phyloP scores from a whole-genome alignment of 2,888 invertebrate species.

The Marronus borbonicus region DNA sequence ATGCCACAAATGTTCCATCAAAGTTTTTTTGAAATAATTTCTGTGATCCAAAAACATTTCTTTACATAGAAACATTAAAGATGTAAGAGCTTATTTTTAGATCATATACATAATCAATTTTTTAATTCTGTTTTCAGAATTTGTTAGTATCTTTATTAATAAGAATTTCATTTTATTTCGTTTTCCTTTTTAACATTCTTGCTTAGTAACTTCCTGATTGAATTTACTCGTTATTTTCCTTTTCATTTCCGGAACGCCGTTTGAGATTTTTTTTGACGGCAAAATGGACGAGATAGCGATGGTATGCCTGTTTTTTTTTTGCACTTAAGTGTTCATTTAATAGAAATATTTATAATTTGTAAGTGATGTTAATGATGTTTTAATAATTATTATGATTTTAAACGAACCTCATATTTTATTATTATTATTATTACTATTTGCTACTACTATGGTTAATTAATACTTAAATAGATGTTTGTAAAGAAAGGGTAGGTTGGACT shows the following conservation, averaged over 20 bases:
- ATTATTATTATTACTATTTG: no score
- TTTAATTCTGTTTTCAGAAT: conserved; percentile 66
- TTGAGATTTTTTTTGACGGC: no score
- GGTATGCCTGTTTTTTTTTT: background rate
- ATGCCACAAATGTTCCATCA: no score
- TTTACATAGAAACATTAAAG: background rate
- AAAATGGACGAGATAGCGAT: background rate
- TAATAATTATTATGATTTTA: no score
- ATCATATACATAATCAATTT: conserved; percentile 51
- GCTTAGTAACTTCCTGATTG: background rate
- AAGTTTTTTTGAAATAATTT: no score
- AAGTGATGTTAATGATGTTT: no score
- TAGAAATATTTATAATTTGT: background rate
- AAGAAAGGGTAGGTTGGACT: no score
- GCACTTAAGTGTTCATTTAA: background rate
- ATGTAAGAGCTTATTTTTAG: conserved; percentile 49
- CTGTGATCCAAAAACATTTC: no score
- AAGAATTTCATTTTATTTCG: conserved; percentile 52
- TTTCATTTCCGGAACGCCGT: no score
- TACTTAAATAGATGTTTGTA: no score
- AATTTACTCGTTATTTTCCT: background rate
- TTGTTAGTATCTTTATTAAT: conserved; percentile 62
- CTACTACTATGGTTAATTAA: no score
- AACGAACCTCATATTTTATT: no score
- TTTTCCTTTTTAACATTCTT: background rate